Conservation (phyloP, 1,140 invertebrate genomes). For the Macrobrachium rosenbergii region DNA sequence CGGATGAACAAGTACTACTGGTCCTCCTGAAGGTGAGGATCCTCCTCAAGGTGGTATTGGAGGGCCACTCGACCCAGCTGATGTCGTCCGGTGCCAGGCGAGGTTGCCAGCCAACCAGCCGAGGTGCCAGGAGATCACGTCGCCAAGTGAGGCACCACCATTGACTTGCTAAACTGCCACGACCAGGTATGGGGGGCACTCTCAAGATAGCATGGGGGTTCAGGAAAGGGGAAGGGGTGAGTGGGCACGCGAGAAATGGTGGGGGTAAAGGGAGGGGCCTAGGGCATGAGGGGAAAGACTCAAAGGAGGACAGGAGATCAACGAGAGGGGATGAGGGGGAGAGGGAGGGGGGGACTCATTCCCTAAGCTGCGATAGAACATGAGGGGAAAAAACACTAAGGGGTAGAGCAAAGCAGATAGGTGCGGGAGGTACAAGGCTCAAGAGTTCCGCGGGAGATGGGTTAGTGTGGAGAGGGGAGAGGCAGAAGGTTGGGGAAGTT, state of each 20-base stretch:
- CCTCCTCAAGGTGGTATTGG: slow-evolving; percentile 9
- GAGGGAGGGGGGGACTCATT: not conserved
- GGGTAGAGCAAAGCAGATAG: not conserved
- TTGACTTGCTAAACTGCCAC: not conserved
- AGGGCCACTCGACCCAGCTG: slow-evolving; percentile 19
- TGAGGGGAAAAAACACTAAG: not conserved
- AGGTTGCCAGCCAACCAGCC: slow-evolving; percentile 3
- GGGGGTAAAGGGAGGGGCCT: not conserved
- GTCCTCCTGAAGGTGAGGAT: not conserved
- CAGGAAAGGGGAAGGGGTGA: not conserved
- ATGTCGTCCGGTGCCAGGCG: not conserved
- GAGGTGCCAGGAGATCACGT: not conserved
- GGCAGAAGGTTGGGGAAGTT: not conserved
- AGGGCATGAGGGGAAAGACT: not conserved
- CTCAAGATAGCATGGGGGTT: not conserved
- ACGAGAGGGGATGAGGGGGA: not conserved
- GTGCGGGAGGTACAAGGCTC: not conserved
- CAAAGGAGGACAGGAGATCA: not conserved
- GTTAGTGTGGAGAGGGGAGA: too few species aligned
- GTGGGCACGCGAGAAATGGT: too few species aligned
- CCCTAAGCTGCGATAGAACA: not conserved
- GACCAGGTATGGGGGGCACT: not conserved
- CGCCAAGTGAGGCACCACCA: not conserved
- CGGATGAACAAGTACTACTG: too few species aligned
- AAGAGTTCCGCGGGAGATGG: not conserved